Conservation (phyloP, 2,888 invertebrate genomes). For the Pemphredon lugubris region DNA sequence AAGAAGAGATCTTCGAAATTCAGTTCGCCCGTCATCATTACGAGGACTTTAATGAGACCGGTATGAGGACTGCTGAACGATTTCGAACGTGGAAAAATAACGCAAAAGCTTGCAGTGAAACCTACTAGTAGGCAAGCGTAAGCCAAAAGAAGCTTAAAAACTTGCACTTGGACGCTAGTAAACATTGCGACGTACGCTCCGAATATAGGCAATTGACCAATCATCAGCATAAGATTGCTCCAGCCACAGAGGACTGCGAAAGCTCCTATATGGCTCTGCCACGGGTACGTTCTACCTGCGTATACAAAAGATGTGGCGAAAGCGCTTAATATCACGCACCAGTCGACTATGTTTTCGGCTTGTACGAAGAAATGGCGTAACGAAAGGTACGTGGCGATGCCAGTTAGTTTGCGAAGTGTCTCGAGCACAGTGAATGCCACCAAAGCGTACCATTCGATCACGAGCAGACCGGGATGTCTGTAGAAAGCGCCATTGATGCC, state of each 20-base stretch:
- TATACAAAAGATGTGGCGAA: conserved; percentile 92
- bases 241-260: conserved; percentile 93
- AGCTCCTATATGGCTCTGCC: conserved; percentile 94
- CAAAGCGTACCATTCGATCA: conserved; percentile 92
- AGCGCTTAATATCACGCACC: conserved; percentile 93
- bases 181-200: conserved; percentile 96
- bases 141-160: conserved; percentile 92
- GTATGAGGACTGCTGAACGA: conserved; percentile 92
- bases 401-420: conserved; percentile 90
- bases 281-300: conserved; percentile 88
- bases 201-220: conserved; percentile 93
- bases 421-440: conserved; percentile 91
- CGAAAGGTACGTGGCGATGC: conserved; percentile 91
- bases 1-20: conserved; percentile 88
- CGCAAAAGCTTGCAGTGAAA: conserved; percentile 93
- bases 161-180: conserved; percentile 92
- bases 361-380: conserved; percentile 91
- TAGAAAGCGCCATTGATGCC: conserved; percentile 89
- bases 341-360: conserved; percentile 92
- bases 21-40: conserved; percentile 95
- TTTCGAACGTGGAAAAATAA: conserved; percentile 91
- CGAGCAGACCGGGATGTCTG: conserved; percentile 89
- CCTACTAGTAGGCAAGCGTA: conserved; percentile 93
- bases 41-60: conserved; percentile 91
- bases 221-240: conserved; percentile 95